Evolutionary conservation across 2,113 vertebrate genomes (phyloP).

Genomic region (Rhinichthys klamathensis): DNA sequence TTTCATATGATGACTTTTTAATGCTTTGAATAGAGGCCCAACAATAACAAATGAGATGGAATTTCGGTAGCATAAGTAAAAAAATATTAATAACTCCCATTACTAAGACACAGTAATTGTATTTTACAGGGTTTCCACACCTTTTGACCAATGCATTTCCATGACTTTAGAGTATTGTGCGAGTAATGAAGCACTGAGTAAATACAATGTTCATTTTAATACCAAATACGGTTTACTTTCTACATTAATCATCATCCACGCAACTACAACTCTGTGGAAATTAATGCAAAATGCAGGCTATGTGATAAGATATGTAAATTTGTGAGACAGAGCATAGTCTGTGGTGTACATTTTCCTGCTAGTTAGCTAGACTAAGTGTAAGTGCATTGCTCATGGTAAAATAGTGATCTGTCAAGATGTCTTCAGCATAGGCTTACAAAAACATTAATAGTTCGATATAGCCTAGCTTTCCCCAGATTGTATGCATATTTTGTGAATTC

Average conservation of each 20-base stretch:
- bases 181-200: neutral
- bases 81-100: neutral
- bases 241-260: neutral
- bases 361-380: neutral
- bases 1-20: neutral
- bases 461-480: neutral
- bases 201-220: neutral
- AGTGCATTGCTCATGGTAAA: neutral
- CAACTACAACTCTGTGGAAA: neutral
- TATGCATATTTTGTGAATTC: neutral
- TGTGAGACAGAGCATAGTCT: neutral
- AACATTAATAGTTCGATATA: neutral
- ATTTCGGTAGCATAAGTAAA: neutral
- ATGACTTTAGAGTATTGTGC: neutral
- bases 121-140: neutral
- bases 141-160: neutral
- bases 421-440: neutral
- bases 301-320: neutral
- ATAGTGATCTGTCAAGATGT: neutral
- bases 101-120: neutral
- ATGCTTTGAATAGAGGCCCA: neutral
- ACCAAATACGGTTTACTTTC: neutral
- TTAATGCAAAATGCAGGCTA: neutral
- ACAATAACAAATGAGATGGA: slow-evolving; percentile 16
- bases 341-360: neutral